Evolutionary conservation across 2,888 invertebrate genomes (phyloP), one percentile per base, ranked within the genome.

Genomic region (Blomia tropicalis): DNA sequence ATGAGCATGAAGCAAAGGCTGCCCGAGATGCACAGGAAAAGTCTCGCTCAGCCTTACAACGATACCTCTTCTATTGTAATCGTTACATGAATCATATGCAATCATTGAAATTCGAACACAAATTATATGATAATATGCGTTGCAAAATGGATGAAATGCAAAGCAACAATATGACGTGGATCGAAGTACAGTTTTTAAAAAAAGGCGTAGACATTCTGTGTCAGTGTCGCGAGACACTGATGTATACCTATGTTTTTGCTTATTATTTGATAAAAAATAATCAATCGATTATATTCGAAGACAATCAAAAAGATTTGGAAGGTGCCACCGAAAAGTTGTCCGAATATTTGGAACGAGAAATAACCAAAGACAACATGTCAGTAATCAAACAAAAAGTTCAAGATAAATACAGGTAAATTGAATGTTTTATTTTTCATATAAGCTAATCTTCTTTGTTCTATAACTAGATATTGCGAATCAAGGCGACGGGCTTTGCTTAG

Each of bases 91-190:
- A 96, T 77, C 96, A 98, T 77, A 91, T 92, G 89, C 92, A 93
- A 76, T 92, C 92, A 68, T 80, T 96, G 71, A 91, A 91, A 76
- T 91, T 98, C 77, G 96, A 98, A 78, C 84, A 85, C 76, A 95
- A 95, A 80, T 79, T 96, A 63, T 93, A 95, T 77, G 87, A 90
- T 5, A 87, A 87, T 65, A 87, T 95, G 64, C 90, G 92, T 76
- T 85, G 86, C 74, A 96, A 96, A 79, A 96, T 98, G 95, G 93
- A 95, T 75, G 93, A 93, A 77, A 95, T 98, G 95, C 96, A 98
- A 74, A 91, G 92, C 73, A 91, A 92, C 75, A 92, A 91, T 74
- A 95, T 96, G 93, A 92, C 92, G 69, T 98, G 96, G 96, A 96
- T 96, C 71, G 96, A 98, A 82, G 93, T 95, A 66, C 96, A 98